A percentile compares a stretch with the other conserved stretches of the same genome.
phyloP scores from a whole-genome alignment of 2,888 invertebrate species.

The Peribatodes rhomboidaria region DNA sequence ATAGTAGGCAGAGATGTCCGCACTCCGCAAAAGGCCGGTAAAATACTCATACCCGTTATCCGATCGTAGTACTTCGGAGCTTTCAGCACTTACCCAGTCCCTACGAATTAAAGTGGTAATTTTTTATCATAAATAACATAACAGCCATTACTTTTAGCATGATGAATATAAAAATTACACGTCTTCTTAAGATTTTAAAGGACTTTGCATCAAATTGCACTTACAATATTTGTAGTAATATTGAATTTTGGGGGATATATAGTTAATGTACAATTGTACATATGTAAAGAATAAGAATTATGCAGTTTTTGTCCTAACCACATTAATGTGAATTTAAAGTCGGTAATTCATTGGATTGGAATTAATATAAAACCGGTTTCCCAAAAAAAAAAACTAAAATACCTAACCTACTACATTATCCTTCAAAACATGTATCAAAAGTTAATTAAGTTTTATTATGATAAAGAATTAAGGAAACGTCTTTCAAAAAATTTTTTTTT shows the following conservation, averaged over 20 bases:
- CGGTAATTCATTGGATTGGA: not conserved
- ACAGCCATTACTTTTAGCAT: too few relatives aligned
- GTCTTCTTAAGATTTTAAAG: not conserved
- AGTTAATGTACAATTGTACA: not conserved
- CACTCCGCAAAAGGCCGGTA: too few relatives aligned
- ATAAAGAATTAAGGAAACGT: not conserved
- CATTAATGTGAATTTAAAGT: slow-evolving; percentile 9
- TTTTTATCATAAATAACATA: too few relatives aligned
- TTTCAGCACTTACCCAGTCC: too few relatives aligned
- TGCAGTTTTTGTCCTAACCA: slow-evolving; percentile 2
- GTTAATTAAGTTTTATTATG: not conserved
- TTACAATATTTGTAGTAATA: not conserved
- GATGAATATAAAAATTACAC: not conserved
- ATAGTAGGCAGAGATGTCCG: too few relatives aligned
- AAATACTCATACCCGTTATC: too few relatives aligned
- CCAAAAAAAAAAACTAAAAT: slow-evolving; percentile 5
- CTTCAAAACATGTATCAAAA: slow-evolving; percentile 1
- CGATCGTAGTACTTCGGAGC: too few relatives aligned
- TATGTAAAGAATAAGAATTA: not conserved
- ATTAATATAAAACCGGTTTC: not conserved
- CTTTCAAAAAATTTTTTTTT: not conserved
- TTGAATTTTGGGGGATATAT: too few relatives aligned
- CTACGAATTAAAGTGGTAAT: too few relatives aligned
- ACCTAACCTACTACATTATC: not conserved
- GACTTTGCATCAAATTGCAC: not conserved